Percentiles rank a stretch among this genome's conserved stretches.
Conservation (phyloP, 1,140 invertebrate genomes). For the Ectropis grisescens region DNA sequence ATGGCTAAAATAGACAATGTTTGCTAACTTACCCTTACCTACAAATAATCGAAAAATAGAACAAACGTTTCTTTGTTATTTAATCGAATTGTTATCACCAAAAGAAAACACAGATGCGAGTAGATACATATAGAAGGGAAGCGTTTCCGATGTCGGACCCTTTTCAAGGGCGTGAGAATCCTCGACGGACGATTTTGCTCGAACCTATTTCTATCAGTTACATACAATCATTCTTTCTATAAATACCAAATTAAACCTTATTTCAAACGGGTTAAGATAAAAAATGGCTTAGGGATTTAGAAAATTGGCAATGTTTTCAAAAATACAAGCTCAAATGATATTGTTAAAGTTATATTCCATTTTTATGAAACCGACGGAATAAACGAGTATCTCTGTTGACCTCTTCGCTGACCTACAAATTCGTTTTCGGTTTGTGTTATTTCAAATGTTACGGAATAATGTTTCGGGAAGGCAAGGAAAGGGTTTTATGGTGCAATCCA, state of each 20-base stretch:
- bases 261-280: not conserved
- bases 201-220: constrained; percentile 1
- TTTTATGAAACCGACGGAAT: constrained; percentile 6
- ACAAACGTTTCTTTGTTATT: constrained; percentile 1
- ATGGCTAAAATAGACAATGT: no score
- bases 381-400: constrained; percentile 7
- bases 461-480: no score
- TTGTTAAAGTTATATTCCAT: constrained; percentile 7
- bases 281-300: not conserved
- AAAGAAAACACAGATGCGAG: constrained; percentile 4
- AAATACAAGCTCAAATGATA: constrained; percentile 6
- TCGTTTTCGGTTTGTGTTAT: no score
- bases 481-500: no score
- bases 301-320: constrained; percentile 4
- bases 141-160: constrained; percentile 10
- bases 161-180: constrained; percentile 13
- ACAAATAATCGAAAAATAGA: no score
- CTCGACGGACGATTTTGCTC: constrained; percentile 3
- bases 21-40: no score
- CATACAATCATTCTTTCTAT: not conserved
- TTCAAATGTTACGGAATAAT: no score
- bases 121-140: constrained; percentile 8
- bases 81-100: constrained; percentile 4
- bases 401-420: constrained; percentile 4
- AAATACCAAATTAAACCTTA: not conserved